Conservation (phyloP, 1,140 invertebrate species). For the Cardiocondyla obscurior region DNA sequence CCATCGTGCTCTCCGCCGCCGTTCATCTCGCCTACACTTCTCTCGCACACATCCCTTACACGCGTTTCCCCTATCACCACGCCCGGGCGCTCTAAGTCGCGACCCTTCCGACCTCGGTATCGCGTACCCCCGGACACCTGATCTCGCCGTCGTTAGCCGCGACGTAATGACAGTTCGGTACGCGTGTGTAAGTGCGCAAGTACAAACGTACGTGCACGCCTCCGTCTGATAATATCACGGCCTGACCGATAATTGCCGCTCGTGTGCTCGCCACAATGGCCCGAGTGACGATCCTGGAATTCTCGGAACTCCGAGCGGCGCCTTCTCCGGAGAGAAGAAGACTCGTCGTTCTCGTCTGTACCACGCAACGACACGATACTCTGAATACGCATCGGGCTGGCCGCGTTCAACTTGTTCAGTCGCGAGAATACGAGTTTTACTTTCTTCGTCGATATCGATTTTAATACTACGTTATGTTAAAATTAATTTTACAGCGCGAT, state of each 20-base stretch:
- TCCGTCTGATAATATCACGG: slow-evolving; percentile 70
- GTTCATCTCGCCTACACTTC: slow-evolving; percentile 32
- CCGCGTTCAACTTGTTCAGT: neutral
- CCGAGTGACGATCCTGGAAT: slow-evolving; percentile 64
- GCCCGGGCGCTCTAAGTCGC: slow-evolving; percentile 9
- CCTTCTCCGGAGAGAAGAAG: slow-evolving; percentile 70
- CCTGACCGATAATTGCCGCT: slow-evolving; percentile 61
- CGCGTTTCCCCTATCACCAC: slow-evolving; percentile 42
- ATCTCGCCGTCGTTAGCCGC: slow-evolving; percentile 41
- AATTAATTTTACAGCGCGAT: neutral
- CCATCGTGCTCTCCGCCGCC: neutral
- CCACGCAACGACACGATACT: slow-evolving; percentile 7
- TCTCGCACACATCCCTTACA: neutral
- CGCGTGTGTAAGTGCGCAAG: slow-evolving; percentile 38
- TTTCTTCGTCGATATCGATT: neutral
- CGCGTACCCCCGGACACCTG: slow-evolving; percentile 26
- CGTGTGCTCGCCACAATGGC: slow-evolving; percentile 49
- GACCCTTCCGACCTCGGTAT: slow-evolving; percentile 22
- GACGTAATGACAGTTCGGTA: slow-evolving; percentile 64
- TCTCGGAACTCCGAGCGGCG: slow-evolving; percentile 67
- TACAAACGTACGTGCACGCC: slow-evolving; percentile 58
- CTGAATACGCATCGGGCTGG: neutral
- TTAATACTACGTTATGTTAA: neutral
- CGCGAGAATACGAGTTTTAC: neutral
- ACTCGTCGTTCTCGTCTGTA: slow-evolving; percentile 32